Evolutionary conservation across 2,113 vertebrate species (phyloP), one percentile per base, ranked within the genome.

Genomic region (Crotophaga sulcirostris): DNA sequence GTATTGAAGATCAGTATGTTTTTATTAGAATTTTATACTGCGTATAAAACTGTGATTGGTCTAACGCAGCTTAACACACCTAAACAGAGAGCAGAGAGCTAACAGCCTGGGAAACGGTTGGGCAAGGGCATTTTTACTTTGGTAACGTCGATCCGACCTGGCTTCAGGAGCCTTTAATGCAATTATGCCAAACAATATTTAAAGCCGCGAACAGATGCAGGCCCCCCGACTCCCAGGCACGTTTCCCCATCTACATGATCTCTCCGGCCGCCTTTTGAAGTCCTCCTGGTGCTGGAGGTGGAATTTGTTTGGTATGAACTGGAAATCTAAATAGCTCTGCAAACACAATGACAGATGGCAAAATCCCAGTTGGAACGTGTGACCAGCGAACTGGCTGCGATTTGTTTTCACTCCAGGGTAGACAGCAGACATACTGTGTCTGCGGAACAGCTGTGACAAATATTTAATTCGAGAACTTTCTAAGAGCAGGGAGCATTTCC

Each of bases 331-430:
- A 97, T 90, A 97, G 96, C 96, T 98, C 95, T 51, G 84, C 96
- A 93, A 97, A 97, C 94, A 87, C 96, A 89, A 94, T 97, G 97
- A 98, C 98, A 98, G 98, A 98, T 98, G 98, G 98, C 97, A 94
- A 94, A 90, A 93, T 94, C 98, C 97, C 98, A 84, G 96, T 83
- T 97, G 98, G 98, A 98, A 98, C 97, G 94, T 94, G 97, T 97
- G 97, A 96, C 97, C 98, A 75, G 97, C 97, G 82, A 95, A 96
- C 94, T 83, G 97, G 92, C 97, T 97, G 95, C 64, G 97, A 52
- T 96, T 97, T 89, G 98, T 97, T 98, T 97, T 94, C 97, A 91
- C 92, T 84, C 93, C 90, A 2, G 74, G 94, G 94, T 95, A 97
- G 97, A 96, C 97, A 93, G 97, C 97, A 97, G 96, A 83, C 96